These are phyloP conservation scores for Sylvilagus bachmani DNA, from an alignment of 2,113 vertebrate species.

Conservation along the genomic window DNA sequence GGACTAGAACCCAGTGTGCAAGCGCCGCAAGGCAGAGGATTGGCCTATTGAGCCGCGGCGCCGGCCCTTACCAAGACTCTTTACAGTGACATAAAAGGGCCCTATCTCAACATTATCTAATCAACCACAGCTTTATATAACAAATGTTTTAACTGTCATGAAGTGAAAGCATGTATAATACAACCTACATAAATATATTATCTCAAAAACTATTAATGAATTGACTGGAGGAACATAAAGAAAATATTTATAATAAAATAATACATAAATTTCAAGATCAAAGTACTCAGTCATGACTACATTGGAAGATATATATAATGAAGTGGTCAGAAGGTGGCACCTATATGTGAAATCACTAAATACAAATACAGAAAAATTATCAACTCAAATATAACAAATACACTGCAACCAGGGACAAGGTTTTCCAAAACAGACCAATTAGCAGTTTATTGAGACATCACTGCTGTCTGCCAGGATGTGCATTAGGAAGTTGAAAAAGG, in stretches of 20 bases:
- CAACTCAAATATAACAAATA: not conserved
- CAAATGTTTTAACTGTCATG: not conserved
- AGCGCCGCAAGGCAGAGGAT: no score
- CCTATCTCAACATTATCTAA: not conserved
- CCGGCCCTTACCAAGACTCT: not conserved
- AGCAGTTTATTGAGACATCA: not conserved
- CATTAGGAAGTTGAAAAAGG: no score
- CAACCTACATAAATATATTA: not conserved
- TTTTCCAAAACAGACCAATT: not conserved
- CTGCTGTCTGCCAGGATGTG: no score
- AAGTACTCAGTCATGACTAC: not conserved
- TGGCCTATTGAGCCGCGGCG: no score
- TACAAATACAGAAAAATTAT: not conserved
- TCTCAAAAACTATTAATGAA: slow-evolving; percentile 1
- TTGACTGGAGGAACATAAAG: not conserved
- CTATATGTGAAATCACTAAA: not conserved
- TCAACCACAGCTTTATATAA: not conserved
- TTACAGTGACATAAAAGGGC: not conserved
- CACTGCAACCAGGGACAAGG: not conserved
- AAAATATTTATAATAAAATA: not conserved
- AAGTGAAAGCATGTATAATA: not conserved
- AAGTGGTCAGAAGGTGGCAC: not conserved
- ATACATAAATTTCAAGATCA: not conserved
- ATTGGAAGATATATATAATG: not conserved
- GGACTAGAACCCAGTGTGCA: no score